phyloP scores from a whole-genome alignment of 2,888 invertebrate species.

The Xestia ashworthii region DNA sequence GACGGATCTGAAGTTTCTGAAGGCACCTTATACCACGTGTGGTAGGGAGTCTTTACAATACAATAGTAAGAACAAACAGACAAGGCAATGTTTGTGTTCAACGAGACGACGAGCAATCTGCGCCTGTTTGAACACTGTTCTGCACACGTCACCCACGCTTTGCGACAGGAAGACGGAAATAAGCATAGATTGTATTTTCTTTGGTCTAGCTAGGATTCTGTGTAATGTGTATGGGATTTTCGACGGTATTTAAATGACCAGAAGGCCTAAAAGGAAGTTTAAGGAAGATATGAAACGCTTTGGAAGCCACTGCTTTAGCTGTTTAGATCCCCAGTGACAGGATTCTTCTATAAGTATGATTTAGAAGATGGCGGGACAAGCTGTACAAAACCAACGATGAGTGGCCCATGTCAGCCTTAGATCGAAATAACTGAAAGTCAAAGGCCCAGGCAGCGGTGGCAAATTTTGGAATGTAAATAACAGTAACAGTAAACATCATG shows the following conservation, averaged over 20 bases:
- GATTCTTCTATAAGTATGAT: not conserved
- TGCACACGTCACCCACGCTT: not conserved
- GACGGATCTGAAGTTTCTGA: too few relatives aligned
- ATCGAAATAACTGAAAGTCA: not conserved
- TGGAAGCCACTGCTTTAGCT: not conserved
- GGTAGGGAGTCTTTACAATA: not conserved
- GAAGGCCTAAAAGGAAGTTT: not conserved
- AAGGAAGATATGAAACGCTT: not conserved
- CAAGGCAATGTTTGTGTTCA: constrained; percentile 6
- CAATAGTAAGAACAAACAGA: constrained; percentile 12
- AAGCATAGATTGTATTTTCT: constrained; percentile 25
- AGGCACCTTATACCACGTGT: not conserved
- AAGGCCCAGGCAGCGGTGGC: not conserved
- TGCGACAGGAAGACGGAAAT: constrained; percentile 23
- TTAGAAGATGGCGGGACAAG: not conserved
- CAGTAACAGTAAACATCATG: not conserved
- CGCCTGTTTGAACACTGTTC: constrained; percentile 22
- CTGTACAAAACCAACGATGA: not conserved
- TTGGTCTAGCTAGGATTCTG: not conserved
- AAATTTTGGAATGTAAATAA: not conserved
- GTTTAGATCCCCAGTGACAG: not conserved
- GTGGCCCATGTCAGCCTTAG: not conserved
- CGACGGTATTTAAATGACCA: not conserved
- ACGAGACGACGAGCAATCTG: constrained; percentile 25
- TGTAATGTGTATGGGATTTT: not conserved